Conservation (phyloP, 64 coral and sea anemone genomes). For the Dendrophyllia cribrosa region DNA sequence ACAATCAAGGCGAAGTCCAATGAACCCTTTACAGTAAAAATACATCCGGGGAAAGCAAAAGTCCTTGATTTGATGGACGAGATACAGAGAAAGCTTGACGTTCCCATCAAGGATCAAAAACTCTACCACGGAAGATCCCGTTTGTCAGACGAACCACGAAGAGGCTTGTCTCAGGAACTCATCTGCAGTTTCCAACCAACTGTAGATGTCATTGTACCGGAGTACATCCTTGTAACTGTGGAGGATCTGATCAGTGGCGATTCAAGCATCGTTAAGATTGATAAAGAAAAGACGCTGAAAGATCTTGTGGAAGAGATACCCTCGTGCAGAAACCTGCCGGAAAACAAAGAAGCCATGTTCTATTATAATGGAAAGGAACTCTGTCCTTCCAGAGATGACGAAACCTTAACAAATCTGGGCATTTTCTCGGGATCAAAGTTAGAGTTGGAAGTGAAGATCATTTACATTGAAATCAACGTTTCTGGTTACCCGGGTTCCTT, state of each 20-base stretch:
- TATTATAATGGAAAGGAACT: background rate
- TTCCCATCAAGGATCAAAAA: conserved; percentile 13
- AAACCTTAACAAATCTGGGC: background rate
- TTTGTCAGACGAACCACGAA: conserved; percentile 5
- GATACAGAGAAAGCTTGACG: background rate
- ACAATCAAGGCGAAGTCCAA: background rate
- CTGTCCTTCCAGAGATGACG: background rate
- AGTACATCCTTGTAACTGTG: conserved; percentile 11
- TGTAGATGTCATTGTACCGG: background rate
- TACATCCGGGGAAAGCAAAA: conserved; percentile 11
- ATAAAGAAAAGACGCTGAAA: background rate
- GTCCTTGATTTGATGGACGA: conserved; percentile 18
- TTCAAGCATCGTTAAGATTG: background rate
- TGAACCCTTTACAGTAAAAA: background rate
- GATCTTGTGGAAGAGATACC: conserved; percentile 3
- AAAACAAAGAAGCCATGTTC: conserved; percentile 10
- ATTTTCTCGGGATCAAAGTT: conserved; percentile 20
- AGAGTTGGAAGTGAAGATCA: background rate
- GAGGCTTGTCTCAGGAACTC: background rate
- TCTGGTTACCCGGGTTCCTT: too few species aligned
- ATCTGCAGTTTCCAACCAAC: background rate
- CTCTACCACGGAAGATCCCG: background rate
- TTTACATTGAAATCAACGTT: background rate
- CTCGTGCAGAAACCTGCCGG: background rate
- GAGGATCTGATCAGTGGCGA: background rate